phyloP scores from a whole-genome alignment of 2,888 invertebrate genomes.

The Hirudinaria manillensis region DNA sequence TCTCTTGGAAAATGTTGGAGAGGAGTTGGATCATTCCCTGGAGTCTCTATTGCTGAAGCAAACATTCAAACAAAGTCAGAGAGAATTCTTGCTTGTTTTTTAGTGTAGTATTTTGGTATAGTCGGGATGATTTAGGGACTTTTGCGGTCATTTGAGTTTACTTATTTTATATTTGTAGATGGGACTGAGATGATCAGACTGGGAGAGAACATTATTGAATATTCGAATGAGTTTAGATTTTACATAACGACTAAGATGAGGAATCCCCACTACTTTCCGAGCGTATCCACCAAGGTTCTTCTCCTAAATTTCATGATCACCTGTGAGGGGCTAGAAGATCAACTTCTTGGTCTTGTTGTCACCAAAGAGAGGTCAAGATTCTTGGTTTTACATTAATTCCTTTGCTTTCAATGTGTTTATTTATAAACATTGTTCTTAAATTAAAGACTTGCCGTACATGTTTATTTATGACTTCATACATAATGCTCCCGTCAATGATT shows the following conservation, averaged over 20 bases:
- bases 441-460: not conserved
- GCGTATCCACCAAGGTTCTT: slow-evolving; percentile 83
- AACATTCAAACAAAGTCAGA: slow-evolving; percentile 74
- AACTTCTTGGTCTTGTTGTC: slow-evolving; percentile 76
- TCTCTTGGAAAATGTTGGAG: slow-evolving; percentile 80
- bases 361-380: slow-evolving; percentile 67
- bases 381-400: not conserved
- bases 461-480: not conserved
- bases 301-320: slow-evolving; percentile 82
- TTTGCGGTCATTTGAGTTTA: not conserved
- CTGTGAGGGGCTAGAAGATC: slow-evolving; percentile 78
- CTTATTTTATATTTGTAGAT: slow-evolving; percentile 49
- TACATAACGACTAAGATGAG: slow-evolving; percentile 87
- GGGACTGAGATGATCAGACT: slow-evolving; percentile 76
- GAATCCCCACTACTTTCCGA: slow-evolving; percentile 89
- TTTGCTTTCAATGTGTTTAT: too few species aligned
- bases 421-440: too few species aligned
- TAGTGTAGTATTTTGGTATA: slow-evolving; percentile 1
- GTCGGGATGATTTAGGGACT: not conserved
- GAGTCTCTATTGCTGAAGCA: slow-evolving; percentile 82
- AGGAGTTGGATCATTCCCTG: slow-evolving; percentile 82
- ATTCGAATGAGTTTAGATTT: slow-evolving; percentile 76
- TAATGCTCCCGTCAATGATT: not conserved
- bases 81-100: not conserved
- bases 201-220: slow-evolving; percentile 84